A percentile compares a stretch with the other conserved stretches of the same genome.
These are phyloP conservation scores for Oreamnos americanus DNA, from an alignment of 2,113 vertebrate genomes.

Conservation along the genomic window DNA sequence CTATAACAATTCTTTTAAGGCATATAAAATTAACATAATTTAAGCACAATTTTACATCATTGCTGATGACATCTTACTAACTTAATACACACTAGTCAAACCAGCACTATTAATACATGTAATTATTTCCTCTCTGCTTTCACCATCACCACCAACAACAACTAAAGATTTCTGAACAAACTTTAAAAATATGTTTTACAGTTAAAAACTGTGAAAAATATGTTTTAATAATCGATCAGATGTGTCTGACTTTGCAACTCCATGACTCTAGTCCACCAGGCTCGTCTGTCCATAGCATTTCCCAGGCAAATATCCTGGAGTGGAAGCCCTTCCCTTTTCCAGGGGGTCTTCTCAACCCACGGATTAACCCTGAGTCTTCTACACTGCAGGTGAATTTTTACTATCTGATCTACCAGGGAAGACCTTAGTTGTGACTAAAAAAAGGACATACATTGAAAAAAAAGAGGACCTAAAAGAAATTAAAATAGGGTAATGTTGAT, in stretches of 20 bases:
- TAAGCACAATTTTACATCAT: not conserved
- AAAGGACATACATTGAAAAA: not conserved
- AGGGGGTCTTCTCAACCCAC: not conserved
- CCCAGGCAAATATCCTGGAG: not conserved
- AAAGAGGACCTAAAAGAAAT: not conserved
- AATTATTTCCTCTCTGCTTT: not conserved
- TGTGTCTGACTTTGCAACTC: not conserved
- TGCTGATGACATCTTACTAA: not conserved
- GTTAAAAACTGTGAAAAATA: not conserved
- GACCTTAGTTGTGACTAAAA: not conserved
- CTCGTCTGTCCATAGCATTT: not conserved
- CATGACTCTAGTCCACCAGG: not conserved
- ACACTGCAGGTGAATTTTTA: not conserved
- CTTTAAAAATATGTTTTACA: not conserved
- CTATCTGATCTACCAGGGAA: not conserved
- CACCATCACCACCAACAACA: not conserved
- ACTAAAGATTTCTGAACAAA: not conserved
- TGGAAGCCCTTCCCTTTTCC: not conserved
- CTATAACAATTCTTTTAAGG: not conserved
- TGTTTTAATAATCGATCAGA: not conserved
- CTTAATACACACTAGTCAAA: not conserved
- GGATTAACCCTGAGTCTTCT: not conserved
- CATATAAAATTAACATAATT: not conserved
- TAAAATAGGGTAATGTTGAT: not conserved
- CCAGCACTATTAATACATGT: not conserved